These are phyloP conservation scores for Oscheius sp. DNA, from an alignment of 1,140 invertebrate genomes.

Conservation along the genomic window DNA sequence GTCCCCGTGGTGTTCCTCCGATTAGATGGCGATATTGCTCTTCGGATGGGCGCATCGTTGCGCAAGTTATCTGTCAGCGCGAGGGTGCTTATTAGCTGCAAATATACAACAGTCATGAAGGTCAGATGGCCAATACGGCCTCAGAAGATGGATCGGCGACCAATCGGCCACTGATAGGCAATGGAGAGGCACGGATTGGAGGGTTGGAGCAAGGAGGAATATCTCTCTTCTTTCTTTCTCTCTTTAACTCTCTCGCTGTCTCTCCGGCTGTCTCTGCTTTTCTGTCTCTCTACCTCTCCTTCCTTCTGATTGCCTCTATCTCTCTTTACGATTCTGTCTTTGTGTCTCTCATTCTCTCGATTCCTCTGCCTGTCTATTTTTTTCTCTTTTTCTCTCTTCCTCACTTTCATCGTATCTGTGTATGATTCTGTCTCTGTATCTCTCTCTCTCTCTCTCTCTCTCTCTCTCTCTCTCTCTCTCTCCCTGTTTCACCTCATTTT, in stretches of 20 bases:
- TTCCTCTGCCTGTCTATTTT: neutral
- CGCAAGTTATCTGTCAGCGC: constrained; percentile 1
- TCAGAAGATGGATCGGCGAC: neutral
- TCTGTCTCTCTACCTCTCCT: neutral
- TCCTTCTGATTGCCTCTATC: neutral
- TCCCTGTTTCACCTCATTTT: neutral
- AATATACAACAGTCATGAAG: neutral
- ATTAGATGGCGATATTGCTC: too few species aligned
- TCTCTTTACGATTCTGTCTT: neutral
- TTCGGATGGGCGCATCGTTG: neutral
- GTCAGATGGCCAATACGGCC: neutral
- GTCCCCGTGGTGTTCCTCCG: too few species aligned
- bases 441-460: neutral
- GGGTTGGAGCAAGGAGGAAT: neutral
- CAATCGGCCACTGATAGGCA: too few species aligned
- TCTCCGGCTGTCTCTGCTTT: neutral
- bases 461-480: neutral
- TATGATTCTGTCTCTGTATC: neutral
- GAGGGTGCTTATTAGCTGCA: neutral
- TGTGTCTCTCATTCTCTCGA: neutral
- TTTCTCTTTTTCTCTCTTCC: neutral
- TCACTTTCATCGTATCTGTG: neutral
- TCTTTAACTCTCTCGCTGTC: neutral
- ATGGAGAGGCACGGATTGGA: too few species aligned
- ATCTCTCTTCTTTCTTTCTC: neutral